Percentiles rank a stretch among this genome's conserved stretches.
Evolutionary conservation across 1,140 invertebrate species (phyloP).

Genomic region (Ladona fulva): DNA sequence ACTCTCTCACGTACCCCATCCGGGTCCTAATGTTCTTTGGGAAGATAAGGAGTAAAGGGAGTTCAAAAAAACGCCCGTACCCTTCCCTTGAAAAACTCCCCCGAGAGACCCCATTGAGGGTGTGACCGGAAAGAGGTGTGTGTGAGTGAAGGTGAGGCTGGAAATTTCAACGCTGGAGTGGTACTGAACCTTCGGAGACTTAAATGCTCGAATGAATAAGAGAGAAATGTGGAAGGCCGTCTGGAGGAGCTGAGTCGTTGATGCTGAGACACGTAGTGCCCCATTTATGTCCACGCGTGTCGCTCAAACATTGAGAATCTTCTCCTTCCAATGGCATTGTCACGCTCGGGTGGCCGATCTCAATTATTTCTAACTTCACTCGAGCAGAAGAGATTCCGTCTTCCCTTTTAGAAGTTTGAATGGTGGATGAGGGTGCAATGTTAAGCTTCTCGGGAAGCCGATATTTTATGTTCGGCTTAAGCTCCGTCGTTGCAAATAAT

Average conservation of each 20-base stretch:
- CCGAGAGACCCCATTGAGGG: background rate
- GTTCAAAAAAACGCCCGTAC: background rate
- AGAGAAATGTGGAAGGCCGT: too few species aligned
- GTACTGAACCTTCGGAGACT: background rate
- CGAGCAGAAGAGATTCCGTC: too few species aligned
- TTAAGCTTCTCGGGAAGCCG: too few species aligned
- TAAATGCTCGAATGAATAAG: background rate
- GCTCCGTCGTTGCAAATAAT: too few species aligned
- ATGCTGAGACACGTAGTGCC: background rate
- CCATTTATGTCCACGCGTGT: background rate
- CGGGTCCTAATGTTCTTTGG: conserved; percentile 3
- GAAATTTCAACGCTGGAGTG: background rate
- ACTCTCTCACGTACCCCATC: background rate
- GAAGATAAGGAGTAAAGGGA: conserved; percentile 1
- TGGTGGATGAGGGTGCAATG: too few species aligned
- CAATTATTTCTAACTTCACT: too few species aligned
- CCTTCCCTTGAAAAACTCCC: background rate
- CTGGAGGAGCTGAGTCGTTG: too few species aligned
- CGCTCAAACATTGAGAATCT: background rate
- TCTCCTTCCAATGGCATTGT: background rate
- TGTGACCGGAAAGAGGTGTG: background rate
- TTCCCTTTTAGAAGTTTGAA: too few species aligned
- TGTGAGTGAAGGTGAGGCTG: background rate
- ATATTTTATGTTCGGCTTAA: too few species aligned
- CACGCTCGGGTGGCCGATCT: too few species aligned